Percentiles rank a stretch among this genome's conserved stretches.
These are phyloP conservation scores for Cyclina sinensis DNA, from an alignment of 1,140 invertebrate genomes.

Conservation along the genomic window DNA sequence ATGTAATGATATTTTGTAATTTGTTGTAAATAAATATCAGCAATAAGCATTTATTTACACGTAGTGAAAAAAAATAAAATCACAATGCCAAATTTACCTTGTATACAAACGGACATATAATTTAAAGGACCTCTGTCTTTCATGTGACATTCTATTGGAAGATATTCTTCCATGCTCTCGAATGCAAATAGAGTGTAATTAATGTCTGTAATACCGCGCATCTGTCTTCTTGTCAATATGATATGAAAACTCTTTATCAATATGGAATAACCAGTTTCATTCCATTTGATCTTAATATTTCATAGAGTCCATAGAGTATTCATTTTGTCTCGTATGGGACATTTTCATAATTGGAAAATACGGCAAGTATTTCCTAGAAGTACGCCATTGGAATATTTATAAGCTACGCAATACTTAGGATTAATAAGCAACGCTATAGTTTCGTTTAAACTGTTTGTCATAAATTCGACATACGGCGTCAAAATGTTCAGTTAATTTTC, in stretches of 20 bases:
- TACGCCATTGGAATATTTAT: slow-evolving; percentile 23
- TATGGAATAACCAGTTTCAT: slow-evolving; percentile 39
- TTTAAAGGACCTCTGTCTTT: no score
- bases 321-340: not conserved
- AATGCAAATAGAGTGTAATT: slow-evolving; percentile 39
- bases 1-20: no score
- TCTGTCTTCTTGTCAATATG: slow-evolving; percentile 44
- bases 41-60: no score
- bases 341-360: slow-evolving; percentile 34
- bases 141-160: not conserved
- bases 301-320: slow-evolving; percentile 42
- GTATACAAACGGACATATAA: no score
- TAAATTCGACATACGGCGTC: no score
- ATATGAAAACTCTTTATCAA: slow-evolving; percentile 25
- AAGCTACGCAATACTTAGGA: no score
- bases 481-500: no score
- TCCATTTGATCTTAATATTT: slow-evolving; percentile 45
- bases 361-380: slow-evolving; percentile 19
- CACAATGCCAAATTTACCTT: no score
- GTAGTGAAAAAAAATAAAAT: no score
- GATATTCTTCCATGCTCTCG: not conserved
- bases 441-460: no score
- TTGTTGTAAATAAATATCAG: no score
- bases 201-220: slow-evolving; percentile 27
- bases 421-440: no score